Conservation (phyloP, 2,113 vertebrate genomes). For the Geothlypis trichas region DNA sequence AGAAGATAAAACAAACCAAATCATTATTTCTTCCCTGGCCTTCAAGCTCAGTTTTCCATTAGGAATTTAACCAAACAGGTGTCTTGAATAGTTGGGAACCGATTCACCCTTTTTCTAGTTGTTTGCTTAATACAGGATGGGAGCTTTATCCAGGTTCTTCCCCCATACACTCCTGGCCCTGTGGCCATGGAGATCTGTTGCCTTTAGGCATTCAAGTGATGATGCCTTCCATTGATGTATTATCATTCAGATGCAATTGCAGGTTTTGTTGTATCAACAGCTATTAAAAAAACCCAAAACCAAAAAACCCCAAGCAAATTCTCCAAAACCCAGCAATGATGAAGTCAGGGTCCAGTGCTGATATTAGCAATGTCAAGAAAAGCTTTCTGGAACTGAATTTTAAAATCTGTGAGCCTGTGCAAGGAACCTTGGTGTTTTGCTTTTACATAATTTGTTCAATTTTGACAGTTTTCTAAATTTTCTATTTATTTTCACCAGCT, state of each 20-base stretch:
- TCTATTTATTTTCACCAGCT: neutral
- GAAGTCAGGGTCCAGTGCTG: neutral
- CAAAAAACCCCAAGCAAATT: neutral
- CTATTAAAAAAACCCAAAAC: neutral
- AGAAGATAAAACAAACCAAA: neutral
- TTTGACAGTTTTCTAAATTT: neutral
- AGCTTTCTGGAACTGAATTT: neutral
- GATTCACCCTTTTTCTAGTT: neutral
- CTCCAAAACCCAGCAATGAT: neutral
- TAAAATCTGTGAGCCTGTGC: neutral
- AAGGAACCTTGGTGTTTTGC: neutral
- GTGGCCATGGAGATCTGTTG: neutral
- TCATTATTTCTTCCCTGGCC: neutral
- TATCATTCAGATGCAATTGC: neutral
- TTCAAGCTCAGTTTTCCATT: neutral
- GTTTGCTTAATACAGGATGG: neutral
- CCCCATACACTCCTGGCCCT: no score
- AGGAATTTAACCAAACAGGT: neutral
- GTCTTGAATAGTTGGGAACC: neutral
- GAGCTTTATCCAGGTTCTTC: neutral
- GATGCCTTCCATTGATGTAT: neutral
- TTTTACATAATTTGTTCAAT: neutral
- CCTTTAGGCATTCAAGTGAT: neutral
- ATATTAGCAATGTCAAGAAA: neutral
- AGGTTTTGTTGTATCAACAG: neutral